Percentiles rank a stretch among this genome's conserved stretches.
phyloP scores from a whole-genome alignment of 2,888 invertebrate species.

The Oxyteleia sp. region DNA sequence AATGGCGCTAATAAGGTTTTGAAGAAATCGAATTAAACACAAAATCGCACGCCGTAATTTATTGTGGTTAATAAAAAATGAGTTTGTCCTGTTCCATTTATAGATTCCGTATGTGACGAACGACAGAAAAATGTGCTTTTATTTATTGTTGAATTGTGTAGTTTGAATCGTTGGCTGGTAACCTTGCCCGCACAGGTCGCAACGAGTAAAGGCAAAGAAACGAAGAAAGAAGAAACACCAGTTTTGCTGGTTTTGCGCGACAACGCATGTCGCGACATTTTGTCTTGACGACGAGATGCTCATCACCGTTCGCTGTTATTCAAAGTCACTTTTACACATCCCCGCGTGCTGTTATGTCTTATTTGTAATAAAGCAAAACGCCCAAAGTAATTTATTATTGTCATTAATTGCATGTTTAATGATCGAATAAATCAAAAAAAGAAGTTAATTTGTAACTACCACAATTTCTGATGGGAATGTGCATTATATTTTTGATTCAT shows the following conservation, averaged over 20 bases:
- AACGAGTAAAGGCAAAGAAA: constrained; percentile 57
- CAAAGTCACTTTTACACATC: constrained; percentile 21
- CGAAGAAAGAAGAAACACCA: constrained; percentile 73
- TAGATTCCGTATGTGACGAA: constrained; percentile 27
- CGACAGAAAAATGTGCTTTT: constrained; percentile 46
- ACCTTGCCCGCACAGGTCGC: constrained; percentile 70
- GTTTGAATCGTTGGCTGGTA: constrained; percentile 50
- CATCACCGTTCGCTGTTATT: constrained; percentile 65
- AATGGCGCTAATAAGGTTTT: too few species aligned
- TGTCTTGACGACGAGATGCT: constrained; percentile 67
- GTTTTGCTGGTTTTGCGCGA: constrained; percentile 73
- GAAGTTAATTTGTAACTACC: not conserved
- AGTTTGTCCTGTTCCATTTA: constrained; percentile 42
- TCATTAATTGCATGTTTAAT: not conserved
- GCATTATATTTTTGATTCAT: not conserved
- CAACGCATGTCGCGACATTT: constrained; percentile 69
- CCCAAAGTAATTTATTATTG: too few species aligned
- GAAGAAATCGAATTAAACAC: not conserved
- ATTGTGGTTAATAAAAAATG: constrained; percentile 43
- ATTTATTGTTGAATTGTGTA: constrained; percentile 59
- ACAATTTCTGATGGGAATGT: not conserved
- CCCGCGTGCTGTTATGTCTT: constrained; percentile 32
- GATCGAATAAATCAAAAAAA: not conserved
- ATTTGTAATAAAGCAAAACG: constrained; percentile 17
- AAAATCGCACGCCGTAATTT: constrained; percentile 17